phyloP scores from a whole-genome alignment of 2,113 vertebrate genomes.

The Protobothrops mucrosquamatus region DNA sequence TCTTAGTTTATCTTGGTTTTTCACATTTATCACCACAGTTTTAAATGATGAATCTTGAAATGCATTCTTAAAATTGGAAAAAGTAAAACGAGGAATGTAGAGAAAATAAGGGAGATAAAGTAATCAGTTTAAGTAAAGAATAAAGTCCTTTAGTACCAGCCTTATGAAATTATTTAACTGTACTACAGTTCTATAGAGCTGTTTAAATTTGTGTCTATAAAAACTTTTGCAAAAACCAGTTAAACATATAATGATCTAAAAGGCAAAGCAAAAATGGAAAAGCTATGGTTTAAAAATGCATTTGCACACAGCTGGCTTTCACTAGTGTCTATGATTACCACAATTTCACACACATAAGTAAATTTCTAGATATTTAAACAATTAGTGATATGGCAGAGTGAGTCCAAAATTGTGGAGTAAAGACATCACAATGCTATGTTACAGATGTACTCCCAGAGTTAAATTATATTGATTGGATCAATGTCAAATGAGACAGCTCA shows the following conservation, averaged over 20 bases:
- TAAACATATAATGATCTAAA: neutral
- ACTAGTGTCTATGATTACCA: neutral
- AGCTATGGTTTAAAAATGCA: neutral
- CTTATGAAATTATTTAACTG: neutral
- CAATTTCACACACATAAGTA: neutral
- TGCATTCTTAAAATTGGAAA: slow-evolving; percentile 26
- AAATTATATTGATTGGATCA: neutral
- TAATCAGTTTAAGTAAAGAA: neutral
- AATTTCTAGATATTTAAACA: neutral
- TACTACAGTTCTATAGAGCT: neutral
- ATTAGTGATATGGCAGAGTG: neutral
- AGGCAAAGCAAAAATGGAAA: neutral
- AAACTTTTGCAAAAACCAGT: neutral
- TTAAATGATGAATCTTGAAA: neutral
- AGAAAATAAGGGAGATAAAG: neutral
- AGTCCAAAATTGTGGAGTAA: neutral
- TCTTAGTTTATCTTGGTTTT: neutral
- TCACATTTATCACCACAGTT: neutral
- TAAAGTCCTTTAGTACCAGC: slow-evolving; percentile 1
- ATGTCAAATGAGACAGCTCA: neutral
- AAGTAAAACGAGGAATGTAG: neutral
- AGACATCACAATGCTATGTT: neutral
- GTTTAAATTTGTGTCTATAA: neutral
- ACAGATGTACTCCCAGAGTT: neutral
- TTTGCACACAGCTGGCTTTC: neutral